phyloP scores from a whole-genome alignment of 1,140 invertebrate genomes.

The Chironomus striatipennis region DNA sequence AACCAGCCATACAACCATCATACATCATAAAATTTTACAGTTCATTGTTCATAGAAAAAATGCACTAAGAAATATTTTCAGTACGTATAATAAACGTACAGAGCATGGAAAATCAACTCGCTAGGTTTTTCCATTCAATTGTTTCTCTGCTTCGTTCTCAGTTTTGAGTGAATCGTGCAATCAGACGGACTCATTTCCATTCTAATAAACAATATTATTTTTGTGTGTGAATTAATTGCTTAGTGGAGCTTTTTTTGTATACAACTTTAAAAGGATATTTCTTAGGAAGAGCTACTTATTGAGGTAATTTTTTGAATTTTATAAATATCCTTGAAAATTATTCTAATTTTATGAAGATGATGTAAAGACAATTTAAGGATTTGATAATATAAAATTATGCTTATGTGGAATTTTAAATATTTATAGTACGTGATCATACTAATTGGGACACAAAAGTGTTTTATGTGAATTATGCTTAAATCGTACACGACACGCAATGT shows the following conservation, averaged over 20 bases:
- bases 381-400: too few relatives aligned
- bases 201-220: not conserved
- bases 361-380: too few relatives aligned
- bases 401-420: too few relatives aligned
- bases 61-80: too few relatives aligned
- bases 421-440: not conserved
- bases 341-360: not conserved
- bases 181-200: not conserved
- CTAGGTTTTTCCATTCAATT: not conserved
- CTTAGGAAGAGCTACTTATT: not conserved
- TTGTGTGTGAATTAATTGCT: not conserved
- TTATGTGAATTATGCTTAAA: not conserved
- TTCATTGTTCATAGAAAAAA: too few relatives aligned
- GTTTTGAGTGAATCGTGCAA: slow-evolving; percentile 12
- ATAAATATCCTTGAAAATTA: not conserved
- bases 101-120: slow-evolving; percentile 1
- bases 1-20: too few relatives aligned
- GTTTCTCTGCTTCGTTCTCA: not conserved
- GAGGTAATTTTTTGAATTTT: not conserved
- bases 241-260: not conserved
- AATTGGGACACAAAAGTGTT: slow-evolving; percentile 7
- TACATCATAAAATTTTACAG: too few relatives aligned
- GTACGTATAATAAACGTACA: not conserved
- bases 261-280: not conserved
- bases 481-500: not conserved